Evolutionary conservation across 1,140 invertebrate genomes (phyloP).

Genomic region (Wasmannia auropunctata): DNA sequence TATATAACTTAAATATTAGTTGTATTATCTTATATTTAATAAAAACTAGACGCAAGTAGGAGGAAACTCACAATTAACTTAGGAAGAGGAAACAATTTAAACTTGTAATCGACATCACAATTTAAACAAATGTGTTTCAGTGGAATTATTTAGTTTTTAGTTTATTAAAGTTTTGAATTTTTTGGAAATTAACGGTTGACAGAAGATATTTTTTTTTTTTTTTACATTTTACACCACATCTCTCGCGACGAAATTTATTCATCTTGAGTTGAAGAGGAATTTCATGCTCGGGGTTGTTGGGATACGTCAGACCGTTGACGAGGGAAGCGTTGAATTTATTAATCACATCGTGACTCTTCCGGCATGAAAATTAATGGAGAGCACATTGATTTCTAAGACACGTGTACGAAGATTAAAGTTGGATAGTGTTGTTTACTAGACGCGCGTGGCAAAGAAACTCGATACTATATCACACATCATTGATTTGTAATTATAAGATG

Average conservation of each 20-base stretch:
- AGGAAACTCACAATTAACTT: not conserved
- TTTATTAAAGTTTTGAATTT: not conserved
- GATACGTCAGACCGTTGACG: not conserved
- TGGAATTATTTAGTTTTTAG: not conserved
- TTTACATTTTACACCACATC: too few relatives aligned
- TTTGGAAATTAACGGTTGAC: not conserved
- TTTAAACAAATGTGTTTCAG: not conserved
- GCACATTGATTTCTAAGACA: slow-evolving; percentile 7
- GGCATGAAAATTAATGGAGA: slow-evolving; percentile 16
- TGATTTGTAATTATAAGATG: not conserved
- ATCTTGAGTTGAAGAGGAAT: not conserved
- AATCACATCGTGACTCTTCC: slow-evolving; percentile 2
- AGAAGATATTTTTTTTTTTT: not conserved
- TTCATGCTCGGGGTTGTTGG: not conserved
- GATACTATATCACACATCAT: not conserved
- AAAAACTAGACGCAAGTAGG: not conserved
- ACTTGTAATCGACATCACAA: not conserved
- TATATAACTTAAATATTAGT: not conserved
- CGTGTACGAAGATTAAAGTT: not conserved
- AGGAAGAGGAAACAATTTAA: not conserved
- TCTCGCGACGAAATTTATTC: not conserved
- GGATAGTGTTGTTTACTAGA: not conserved
- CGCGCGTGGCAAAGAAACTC: not conserved
- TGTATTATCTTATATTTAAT: not conserved
- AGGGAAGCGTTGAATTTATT: slow-evolving; percentile 12